These are phyloP conservation scores for Philotrypesis tridentata DNA, from an alignment of 1,140 invertebrate genomes.

Conservation along the genomic window DNA sequence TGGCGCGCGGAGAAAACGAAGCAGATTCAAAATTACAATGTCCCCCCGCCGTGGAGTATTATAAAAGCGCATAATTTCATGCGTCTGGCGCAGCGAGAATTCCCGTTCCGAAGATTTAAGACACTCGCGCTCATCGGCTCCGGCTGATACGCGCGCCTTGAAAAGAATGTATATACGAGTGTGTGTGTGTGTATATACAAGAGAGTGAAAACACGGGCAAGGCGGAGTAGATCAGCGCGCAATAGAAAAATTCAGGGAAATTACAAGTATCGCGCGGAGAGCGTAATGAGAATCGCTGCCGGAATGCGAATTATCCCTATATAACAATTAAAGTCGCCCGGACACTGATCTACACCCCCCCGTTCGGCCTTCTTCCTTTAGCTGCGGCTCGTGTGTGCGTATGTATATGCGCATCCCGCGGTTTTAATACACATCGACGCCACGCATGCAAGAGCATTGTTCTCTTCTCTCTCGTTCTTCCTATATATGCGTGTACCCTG, in stretches of 20 bases:
- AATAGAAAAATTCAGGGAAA: neutral
- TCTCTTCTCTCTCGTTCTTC: conserved; percentile 47
- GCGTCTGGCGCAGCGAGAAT: conserved; percentile 32
- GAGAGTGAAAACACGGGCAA: neutral
- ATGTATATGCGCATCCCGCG: neutral
- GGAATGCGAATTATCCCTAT: conserved; percentile 14
- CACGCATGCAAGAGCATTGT: conserved; percentile 67
- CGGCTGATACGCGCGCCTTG: too few relatives aligned
- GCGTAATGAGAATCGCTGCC: neutral
- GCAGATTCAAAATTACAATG: conserved; percentile 12
- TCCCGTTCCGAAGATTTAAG: conserved; percentile 32
- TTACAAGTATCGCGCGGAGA: neutral
- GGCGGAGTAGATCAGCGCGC: neutral
- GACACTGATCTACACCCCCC: too few relatives aligned
- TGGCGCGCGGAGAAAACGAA: neutral
- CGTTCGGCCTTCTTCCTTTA: neutral
- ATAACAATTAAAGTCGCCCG: conserved; percentile 36
- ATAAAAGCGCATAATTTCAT: conserved; percentile 40
- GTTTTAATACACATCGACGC: conserved; percentile 31
- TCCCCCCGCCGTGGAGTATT: neutral
- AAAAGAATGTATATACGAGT: neutral
- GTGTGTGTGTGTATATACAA: neutral
- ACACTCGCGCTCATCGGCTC: neutral
- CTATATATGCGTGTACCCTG: neutral
- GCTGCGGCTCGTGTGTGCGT: neutral